Evolutionary conservation across 2,888 invertebrate genomes (phyloP).

Genomic region (Matsumyia berberina): DNA sequence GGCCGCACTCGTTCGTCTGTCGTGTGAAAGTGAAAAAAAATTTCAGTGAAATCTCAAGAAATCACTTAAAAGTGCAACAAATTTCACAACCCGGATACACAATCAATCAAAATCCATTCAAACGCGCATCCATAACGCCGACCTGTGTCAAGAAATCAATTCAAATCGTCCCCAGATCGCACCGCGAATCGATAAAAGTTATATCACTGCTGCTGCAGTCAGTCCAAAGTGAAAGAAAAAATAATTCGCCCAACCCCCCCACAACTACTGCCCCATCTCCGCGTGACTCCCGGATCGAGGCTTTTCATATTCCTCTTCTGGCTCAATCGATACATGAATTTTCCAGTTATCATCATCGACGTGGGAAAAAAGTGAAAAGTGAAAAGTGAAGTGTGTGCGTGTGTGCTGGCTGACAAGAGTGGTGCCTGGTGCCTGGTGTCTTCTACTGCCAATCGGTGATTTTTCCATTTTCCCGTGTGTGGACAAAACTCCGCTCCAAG

Average conservation of each 20-base stretch:
- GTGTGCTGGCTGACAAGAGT: slow-evolving; percentile 3
- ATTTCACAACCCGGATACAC: neutral
- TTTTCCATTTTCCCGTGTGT: slow-evolving; percentile 28
- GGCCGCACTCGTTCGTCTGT: slow-evolving; percentile 69
- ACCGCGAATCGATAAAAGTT: slow-evolving; percentile 73
- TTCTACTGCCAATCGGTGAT: slow-evolving; percentile 33
- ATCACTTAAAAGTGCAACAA: slow-evolving; percentile 40
- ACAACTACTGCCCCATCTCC: slow-evolving; percentile 52
- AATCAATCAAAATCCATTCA: slow-evolving; percentile 21
- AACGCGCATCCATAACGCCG: neutral
- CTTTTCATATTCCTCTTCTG: slow-evolving; percentile 66
- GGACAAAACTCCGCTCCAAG: slow-evolving; percentile 17
- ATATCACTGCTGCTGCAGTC: slow-evolving; percentile 68
- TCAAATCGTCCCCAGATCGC: slow-evolving; percentile 20
- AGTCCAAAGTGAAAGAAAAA: slow-evolving; percentile 49
- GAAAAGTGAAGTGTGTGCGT: slow-evolving; percentile 44
- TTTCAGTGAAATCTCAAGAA: slow-evolving; percentile 57
- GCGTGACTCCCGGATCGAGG: slow-evolving; percentile 73
- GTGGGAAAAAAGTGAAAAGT: slow-evolving; percentile 55
- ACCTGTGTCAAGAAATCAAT: slow-evolving; percentile 32
- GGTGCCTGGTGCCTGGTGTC: slow-evolving; percentile 11
- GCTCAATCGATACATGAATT: slow-evolving; percentile 75
- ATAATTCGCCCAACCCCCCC: slow-evolving; percentile 60
- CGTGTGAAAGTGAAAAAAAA: slow-evolving; percentile 70
- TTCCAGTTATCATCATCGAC: slow-evolving; percentile 69